Evolutionary conservation across 2,113 vertebrate species (phyloP).

Genomic region (Pseudolaguvia tuberculata): DNA sequence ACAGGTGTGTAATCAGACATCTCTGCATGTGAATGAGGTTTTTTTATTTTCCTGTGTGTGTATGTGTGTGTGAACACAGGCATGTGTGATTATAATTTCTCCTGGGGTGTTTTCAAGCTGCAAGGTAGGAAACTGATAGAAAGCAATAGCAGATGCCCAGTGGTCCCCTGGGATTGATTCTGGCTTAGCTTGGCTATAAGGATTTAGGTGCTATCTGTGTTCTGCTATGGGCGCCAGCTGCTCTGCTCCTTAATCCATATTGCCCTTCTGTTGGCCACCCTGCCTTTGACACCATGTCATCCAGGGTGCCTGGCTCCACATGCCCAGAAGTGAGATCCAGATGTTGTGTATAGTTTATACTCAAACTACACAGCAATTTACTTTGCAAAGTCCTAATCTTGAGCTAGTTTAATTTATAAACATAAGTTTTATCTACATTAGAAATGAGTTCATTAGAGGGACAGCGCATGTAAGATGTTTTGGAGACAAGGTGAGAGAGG

Average conservation of each 20-base stretch:
- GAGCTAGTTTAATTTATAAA: neutral
- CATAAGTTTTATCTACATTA: neutral
- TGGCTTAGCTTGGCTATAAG: slow-evolving; percentile 34
- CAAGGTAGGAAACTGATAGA: slow-evolving; percentile 58
- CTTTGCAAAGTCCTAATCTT: slow-evolving; percentile 5
- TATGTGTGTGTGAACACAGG: slow-evolving; percentile 26
- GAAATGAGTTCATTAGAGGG: too few relatives aligned
- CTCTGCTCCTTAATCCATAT: slow-evolving; percentile 15
- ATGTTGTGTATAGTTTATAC: slow-evolving; percentile 5
- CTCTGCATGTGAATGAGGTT: neutral
- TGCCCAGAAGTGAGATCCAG: slow-evolving; percentile 30
- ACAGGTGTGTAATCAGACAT: slow-evolving; percentile 42
- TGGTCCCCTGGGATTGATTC: slow-evolving; percentile 54
- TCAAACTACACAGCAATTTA: slow-evolving; percentile 5
- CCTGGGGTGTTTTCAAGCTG: slow-evolving; percentile 14
- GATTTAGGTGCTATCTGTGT: slow-evolving; percentile 62
- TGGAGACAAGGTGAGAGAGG: too few relatives aligned
- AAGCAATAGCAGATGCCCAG: slow-evolving; percentile 62
- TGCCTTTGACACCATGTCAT: slow-evolving; percentile 12
- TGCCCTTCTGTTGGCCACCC: slow-evolving; percentile 20
- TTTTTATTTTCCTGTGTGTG: neutral
- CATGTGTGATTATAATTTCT: slow-evolving; percentile 40
- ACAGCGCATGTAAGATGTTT: too few relatives aligned
- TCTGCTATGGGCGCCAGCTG: slow-evolving; percentile 44
- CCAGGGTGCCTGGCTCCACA: slow-evolving; percentile 24